phyloP scores from a whole-genome alignment of 2,797 vertebrate genomes.

The Argentina silus region DNA sequence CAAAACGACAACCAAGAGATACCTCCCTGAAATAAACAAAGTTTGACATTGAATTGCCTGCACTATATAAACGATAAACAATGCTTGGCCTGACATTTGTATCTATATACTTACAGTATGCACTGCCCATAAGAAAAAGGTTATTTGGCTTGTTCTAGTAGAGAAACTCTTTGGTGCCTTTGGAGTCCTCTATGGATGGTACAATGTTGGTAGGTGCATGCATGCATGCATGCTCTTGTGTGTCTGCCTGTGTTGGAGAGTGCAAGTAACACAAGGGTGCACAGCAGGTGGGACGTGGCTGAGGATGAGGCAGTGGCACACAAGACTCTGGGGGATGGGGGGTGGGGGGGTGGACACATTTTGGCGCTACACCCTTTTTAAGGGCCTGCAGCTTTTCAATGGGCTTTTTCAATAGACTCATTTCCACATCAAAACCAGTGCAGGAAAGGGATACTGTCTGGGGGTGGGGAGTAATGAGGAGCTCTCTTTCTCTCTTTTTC shows the following conservation, averaged over 20 bases:
- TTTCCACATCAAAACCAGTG: constrained; percentile 65
- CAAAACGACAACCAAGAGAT: background rate
- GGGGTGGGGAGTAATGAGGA: constrained; percentile 57
- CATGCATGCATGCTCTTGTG: constrained; percentile 10
- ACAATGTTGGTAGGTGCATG: constrained; percentile 27
- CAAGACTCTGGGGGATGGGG: constrained; percentile 21
- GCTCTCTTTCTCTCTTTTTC: constrained; percentile 44
- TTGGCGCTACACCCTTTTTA: constrained; percentile 33
- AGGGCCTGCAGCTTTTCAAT: constrained; percentile 52
- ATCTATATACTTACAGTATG: too few relatives aligned
- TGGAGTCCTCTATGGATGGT: too few relatives aligned
- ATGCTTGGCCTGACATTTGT: constrained; percentile 2
- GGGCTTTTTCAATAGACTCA: constrained; percentile 54
- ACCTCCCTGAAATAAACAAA: background rate
- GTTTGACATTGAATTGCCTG: constrained; percentile 10
- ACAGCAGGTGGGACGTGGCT: constrained; percentile 40
- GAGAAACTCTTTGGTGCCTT: too few relatives aligned
- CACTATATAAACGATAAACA: constrained; percentile 14
- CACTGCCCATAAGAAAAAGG: too few relatives aligned
- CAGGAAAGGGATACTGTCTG: constrained; percentile 58
- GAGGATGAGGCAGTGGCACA: constrained; percentile 25
- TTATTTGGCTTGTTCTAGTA: too few relatives aligned
- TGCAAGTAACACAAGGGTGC: constrained; percentile 18
- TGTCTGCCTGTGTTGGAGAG: constrained; percentile 12
- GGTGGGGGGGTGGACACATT: constrained; percentile 32